These are phyloP conservation scores for Hirtodrosophila trivittata DNA, from an alignment of 2,888 invertebrate genomes.

Conservation along the genomic window DNA sequence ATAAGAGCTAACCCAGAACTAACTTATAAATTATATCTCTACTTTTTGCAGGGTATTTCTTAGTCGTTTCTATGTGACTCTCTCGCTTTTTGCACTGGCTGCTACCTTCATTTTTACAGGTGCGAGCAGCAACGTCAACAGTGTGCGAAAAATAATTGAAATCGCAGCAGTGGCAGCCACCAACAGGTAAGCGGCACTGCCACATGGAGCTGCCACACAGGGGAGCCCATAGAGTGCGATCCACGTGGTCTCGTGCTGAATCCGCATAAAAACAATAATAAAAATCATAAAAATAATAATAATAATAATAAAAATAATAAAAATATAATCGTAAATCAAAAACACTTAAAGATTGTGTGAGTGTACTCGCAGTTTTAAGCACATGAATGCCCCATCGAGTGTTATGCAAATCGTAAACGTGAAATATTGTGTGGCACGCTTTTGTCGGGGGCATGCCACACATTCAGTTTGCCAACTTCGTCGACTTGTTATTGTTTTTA, in stretches of 20 bases:
- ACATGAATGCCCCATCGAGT: neutral
- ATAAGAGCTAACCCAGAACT: too few species aligned
- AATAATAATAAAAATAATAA: constrained; percentile 11
- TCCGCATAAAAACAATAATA: too few species aligned
- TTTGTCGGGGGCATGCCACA: too few species aligned
- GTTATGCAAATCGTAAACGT: neutral
- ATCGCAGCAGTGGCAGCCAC: constrained; percentile 43
- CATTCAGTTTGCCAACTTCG: too few species aligned
- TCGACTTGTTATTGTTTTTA: constrained; percentile 39
- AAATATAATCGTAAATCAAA: constrained; percentile 29
- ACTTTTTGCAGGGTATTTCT: constrained; percentile 6
- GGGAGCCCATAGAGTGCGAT: too few species aligned
- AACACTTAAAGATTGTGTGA: constrained; percentile 8
- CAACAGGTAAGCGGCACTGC: constrained; percentile 32
- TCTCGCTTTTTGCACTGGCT: neutral
- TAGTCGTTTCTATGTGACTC: neutral
- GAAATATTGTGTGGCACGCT: neutral
- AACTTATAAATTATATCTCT: neutral
- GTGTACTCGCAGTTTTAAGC: neutral
- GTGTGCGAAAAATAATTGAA: constrained; percentile 68
- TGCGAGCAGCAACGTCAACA: constrained; percentile 51
- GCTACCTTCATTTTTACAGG: neutral
- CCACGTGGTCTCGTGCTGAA: too few species aligned
- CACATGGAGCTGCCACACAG: neutral
- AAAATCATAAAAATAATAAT: constrained; percentile 13